These are phyloP conservation scores for Heterohyrax brucei DNA, from an alignment of 2,797 vertebrate species.

Conservation along the genomic window DNA sequence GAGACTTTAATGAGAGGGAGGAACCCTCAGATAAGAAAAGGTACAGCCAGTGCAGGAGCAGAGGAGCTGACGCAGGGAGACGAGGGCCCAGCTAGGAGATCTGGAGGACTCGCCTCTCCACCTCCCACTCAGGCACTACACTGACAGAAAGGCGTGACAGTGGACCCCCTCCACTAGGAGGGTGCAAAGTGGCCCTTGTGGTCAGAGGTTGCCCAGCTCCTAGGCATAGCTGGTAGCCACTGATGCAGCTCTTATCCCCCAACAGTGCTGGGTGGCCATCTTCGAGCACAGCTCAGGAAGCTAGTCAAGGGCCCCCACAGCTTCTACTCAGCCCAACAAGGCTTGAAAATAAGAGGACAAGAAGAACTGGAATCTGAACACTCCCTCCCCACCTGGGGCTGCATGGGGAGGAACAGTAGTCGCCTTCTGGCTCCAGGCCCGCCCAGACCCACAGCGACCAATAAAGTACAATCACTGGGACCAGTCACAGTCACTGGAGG, in stretches of 20 bases:
- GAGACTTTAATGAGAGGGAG: slow-evolving; percentile 88
- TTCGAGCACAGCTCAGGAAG: slow-evolving; percentile 70
- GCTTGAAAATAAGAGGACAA: slow-evolving; percentile 41
- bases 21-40: slow-evolving; percentile 83
- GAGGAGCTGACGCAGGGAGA: slow-evolving; percentile 74
- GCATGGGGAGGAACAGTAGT: slow-evolving; percentile 59
- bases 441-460: slow-evolving; percentile 87
- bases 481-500: slow-evolving; percentile 84
- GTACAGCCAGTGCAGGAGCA: slow-evolving; percentile 82
- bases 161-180: slow-evolving; percentile 10
- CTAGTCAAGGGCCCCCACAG: not conserved
- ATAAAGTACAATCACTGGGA: slow-evolving; percentile 84
- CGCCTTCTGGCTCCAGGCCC: slow-evolving; percentile 87
- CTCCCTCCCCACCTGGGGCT: slow-evolving; percentile 32
- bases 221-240: slow-evolving; percentile 73
- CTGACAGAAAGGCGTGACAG: slow-evolving; percentile 47
- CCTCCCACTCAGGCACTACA: slow-evolving; percentile 72
- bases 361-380: slow-evolving; percentile 62
- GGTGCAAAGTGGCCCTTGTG: not conserved
- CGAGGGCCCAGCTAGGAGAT: not conserved
- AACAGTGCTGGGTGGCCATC: not conserved
- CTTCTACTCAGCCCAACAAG: slow-evolving; percentile 59
- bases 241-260: slow-evolving; percentile 63
- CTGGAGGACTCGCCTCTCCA: slow-evolving; percentile 68
- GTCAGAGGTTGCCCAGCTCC: slow-evolving; percentile 41